Percentiles rank a stretch among this genome's conserved stretches.
Conservation (phyloP, 2,888 invertebrate genomes). For the Cenopis cana region DNA sequence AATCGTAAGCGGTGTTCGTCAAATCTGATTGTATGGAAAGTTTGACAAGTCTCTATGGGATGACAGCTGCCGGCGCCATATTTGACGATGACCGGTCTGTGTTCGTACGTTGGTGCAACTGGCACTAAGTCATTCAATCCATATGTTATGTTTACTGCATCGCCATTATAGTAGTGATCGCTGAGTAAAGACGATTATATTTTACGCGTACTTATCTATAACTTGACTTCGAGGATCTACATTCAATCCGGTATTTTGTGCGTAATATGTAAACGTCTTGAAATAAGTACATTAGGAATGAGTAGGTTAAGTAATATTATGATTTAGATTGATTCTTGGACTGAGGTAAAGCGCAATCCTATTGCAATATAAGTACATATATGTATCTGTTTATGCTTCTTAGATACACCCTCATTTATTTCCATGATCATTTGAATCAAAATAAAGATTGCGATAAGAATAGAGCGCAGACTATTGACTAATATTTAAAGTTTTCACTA, state of each 20-base stretch:
- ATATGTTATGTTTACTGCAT: constrained; percentile 52
- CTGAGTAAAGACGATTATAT: constrained; percentile 54
- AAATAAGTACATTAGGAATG: constrained; percentile 46
- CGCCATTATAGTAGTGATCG: constrained; percentile 67
- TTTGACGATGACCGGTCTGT: too few relatives aligned
- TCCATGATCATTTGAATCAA: constrained; percentile 50
- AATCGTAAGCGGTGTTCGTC: too few relatives aligned
- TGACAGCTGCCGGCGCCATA: too few relatives aligned
- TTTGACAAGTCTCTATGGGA: too few relatives aligned
- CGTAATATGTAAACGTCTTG: constrained; percentile 46
- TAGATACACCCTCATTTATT: constrained; percentile 71
- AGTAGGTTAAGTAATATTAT: constrained; percentile 53
- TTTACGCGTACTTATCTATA: constrained; percentile 28
- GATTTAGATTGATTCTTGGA: constrained; percentile 54
- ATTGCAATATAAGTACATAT: constrained; percentile 47
- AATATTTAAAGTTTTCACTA: constrained; percentile 5
- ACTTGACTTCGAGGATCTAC: background rate
- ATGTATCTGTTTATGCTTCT: constrained; percentile 60
- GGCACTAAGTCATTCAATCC: too few relatives aligned
- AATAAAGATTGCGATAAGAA: constrained; percentile 9
- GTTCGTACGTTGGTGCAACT: too few relatives aligned
- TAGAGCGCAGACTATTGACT: constrained; percentile 3
- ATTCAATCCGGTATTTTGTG: background rate
- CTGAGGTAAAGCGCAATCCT: constrained; percentile 45
- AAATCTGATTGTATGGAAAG: too few relatives aligned